phyloP scores from a whole-genome alignment of 2,888 invertebrate genomes.

The Nomada fucata region DNA sequence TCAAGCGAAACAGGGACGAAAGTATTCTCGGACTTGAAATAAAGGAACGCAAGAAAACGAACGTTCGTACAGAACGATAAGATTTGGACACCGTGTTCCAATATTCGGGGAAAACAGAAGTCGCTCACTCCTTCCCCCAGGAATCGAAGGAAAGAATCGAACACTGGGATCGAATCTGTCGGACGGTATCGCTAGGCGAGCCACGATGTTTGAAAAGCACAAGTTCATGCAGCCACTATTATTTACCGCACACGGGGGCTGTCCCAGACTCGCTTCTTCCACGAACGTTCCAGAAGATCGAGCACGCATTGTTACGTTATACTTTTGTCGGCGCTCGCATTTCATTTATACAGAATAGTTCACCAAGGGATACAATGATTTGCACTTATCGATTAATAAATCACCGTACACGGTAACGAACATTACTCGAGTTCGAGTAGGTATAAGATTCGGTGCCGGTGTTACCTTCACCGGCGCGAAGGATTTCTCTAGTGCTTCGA shows the following conservation, averaged over 20 bases:
- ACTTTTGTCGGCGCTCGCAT: conserved; percentile 71
- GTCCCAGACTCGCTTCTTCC: conserved; percentile 66
- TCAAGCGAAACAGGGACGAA: too few relatives aligned
- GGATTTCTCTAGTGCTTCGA: too few relatives aligned
- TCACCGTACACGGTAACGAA: conserved; percentile 62
- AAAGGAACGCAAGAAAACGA: too few relatives aligned
- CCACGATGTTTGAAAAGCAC: conserved; percentile 77
- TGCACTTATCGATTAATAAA: conserved; percentile 82
- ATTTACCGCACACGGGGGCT: conserved; percentile 75
- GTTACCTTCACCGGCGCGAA: too few relatives aligned
- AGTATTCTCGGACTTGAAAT: too few relatives aligned
- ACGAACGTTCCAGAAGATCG: conserved; percentile 75
- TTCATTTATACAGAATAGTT: conserved; percentile 65
- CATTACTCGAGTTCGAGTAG: too few relatives aligned
- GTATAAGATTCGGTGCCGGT: too few relatives aligned
- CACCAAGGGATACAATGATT: conserved; percentile 75
- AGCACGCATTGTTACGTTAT: conserved; percentile 77
- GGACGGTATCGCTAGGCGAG: conserved; percentile 62
- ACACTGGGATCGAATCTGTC: conserved; percentile 64
- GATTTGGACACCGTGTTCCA: conserved; percentile 8
- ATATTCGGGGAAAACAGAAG: conserved; percentile 52
- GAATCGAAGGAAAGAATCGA: conserved; percentile 53
- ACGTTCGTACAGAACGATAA: background rate
- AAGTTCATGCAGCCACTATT: conserved; percentile 81
- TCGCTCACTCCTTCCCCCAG: conserved; percentile 55